phyloP scores from a whole-genome alignment of 1,140 invertebrate genomes.

The Thaumatotibia leucotreta region DNA sequence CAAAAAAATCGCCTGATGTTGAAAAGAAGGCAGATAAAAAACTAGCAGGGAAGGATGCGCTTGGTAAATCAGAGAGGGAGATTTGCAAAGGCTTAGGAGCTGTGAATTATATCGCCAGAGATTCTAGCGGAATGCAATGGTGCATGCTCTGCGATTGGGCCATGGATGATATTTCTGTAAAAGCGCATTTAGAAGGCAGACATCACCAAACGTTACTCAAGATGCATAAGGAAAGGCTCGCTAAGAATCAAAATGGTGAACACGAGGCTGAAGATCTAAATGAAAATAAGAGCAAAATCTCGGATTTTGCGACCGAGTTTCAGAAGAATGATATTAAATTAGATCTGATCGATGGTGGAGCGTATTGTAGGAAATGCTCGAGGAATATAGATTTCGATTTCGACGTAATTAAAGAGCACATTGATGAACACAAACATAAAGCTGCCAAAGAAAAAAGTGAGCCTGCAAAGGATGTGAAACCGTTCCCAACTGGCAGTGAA shows the following conservation, averaged over 20 bases:
- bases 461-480: slow-evolving; percentile 18
- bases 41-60: background rate
- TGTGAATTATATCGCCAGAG: slow-evolving; percentile 18
- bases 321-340: slow-evolving; percentile 29
- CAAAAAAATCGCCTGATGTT: background rate
- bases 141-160: slow-evolving; percentile 29
- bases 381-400: slow-evolving; percentile 22
- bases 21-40: background rate
- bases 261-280: slow-evolving; percentile 9
- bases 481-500: background rate
- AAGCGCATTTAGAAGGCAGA: slow-evolving; percentile 14
- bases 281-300: slow-evolving; percentile 16
- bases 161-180: background rate
- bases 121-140: slow-evolving; percentile 9
- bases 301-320: slow-evolving; percentile 17
- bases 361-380: slow-evolving; percentile 30
- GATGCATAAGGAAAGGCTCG: slow-evolving; percentile 24
- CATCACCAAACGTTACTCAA: slow-evolving; percentile 27
- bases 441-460: slow-evolving; percentile 6
- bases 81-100: slow-evolving; percentile 22
- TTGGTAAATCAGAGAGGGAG: slow-evolving; percentile 14
- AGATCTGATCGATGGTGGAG: slow-evolving; percentile 23
- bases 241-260: background rate
- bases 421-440: slow-evolving; percentile 25
- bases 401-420: slow-evolving; percentile 25